Conservation (phyloP, 2,888 invertebrate genomes). For the Cerastis leucographa region DNA sequence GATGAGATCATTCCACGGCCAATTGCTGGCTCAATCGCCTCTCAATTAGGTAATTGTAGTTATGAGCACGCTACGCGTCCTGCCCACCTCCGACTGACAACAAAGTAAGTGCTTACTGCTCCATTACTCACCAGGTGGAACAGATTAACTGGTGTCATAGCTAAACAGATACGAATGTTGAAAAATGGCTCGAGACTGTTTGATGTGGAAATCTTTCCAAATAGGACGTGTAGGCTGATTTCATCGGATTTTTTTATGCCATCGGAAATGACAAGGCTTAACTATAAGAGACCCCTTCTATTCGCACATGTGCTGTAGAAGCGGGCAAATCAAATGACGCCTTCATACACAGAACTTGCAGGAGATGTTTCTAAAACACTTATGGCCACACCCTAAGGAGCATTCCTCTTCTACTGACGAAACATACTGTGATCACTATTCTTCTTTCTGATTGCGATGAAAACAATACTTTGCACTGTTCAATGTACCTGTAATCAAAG, state of each 20-base stretch:
- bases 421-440: not conserved
- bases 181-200: constrained; percentile 11
- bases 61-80: constrained; percentile 70
- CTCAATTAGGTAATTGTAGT: constrained; percentile 81
- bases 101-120: constrained; percentile 58
- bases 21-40: constrained; percentile 78
- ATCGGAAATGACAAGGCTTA: not conserved
- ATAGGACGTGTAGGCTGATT: no score
- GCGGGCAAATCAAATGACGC: not conserved
- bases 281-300: no score
- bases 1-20: constrained; percentile 81
- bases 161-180: constrained; percentile 11
- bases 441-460: not conserved
- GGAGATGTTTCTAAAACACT: not conserved
- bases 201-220: not conserved
- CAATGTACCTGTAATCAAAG: not conserved
- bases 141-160: constrained; percentile 58
- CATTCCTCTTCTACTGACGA: not conserved
- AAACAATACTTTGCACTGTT: not conserved
- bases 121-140: constrained; percentile 69
- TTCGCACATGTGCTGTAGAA: not conserved
- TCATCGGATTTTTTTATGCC: no score
- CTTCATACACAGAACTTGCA: not conserved
- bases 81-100: constrained; percentile 67
- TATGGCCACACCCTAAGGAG: not conserved